These are phyloP conservation scores for Mobula hypostoma DNA, from an alignment of 2,113 vertebrate genomes.

Conservation along the genomic window DNA sequence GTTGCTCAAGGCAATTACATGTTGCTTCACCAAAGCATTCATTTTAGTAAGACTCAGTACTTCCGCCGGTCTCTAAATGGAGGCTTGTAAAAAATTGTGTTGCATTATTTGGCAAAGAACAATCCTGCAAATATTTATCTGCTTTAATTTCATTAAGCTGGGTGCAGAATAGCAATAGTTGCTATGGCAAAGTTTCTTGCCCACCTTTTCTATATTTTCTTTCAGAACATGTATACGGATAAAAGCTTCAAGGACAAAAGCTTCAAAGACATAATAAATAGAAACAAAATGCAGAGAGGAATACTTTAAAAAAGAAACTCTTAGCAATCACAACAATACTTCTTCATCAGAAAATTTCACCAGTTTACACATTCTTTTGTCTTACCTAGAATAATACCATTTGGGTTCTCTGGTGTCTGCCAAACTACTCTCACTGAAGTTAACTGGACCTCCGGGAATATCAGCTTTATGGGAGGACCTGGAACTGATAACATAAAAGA, in stretches of 20 bases:
- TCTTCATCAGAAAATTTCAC: background rate
- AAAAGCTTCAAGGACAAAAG: background rate
- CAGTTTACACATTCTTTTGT: background rate
- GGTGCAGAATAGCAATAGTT: background rate
- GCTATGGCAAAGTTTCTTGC: background rate
- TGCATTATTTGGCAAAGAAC: background rate
- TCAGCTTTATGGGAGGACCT: conserved; percentile 74
- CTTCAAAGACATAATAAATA: background rate
- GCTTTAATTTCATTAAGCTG: background rate
- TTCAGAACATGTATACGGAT: background rate
- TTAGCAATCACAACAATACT: background rate
- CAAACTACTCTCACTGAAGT: conserved; percentile 78
- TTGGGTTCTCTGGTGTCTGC: conserved; percentile 82
- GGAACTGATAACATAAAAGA: conserved; percentile 61
- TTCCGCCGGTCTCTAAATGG: background rate
- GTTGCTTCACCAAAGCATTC: background rate
- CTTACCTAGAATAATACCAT: conserved; percentile 86
- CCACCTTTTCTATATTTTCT: background rate
- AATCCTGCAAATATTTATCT: background rate
- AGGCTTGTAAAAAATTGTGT: background rate
- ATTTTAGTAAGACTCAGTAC: background rate
- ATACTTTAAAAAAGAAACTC: background rate
- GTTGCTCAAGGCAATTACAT: background rate
- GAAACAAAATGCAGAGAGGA: background rate
- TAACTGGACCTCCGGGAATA: conserved; percentile 86